Percentiles rank a stretch among this genome's conserved stretches.
These are phyloP conservation scores for Aplochiton taeniatus DNA, from an alignment of 2,797 vertebrate genomes.

Conservation along the genomic window DNA sequence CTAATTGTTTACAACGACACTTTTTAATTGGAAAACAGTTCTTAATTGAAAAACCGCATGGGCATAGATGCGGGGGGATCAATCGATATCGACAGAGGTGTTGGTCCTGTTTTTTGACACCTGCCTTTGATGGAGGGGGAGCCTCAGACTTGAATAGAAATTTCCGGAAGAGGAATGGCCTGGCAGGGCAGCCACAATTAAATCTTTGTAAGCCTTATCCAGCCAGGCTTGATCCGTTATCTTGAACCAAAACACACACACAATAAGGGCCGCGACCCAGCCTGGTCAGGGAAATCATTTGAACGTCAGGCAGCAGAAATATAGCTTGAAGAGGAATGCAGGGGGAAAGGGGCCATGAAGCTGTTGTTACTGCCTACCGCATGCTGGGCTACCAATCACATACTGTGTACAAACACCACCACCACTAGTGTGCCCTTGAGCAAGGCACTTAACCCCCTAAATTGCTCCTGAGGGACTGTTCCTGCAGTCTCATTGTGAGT, in stretches of 20 bases:
- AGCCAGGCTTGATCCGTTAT: slow-evolving; percentile 50
- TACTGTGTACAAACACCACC: too few relatives aligned
- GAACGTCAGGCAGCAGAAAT: slow-evolving; percentile 56
- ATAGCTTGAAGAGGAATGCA: slow-evolving; percentile 32
- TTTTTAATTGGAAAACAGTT: slow-evolving; percentile 12
- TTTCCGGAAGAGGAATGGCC: slow-evolving; percentile 51
- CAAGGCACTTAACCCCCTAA: too few relatives aligned
- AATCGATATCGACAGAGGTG: neutral
- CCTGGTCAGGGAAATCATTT: slow-evolving; percentile 64
- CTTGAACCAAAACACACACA: slow-evolving; percentile 62
- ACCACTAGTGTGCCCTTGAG: too few relatives aligned
- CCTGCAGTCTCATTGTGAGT: too few relatives aligned
- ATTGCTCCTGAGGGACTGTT: too few relatives aligned
- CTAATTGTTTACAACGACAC: slow-evolving; percentile 5
- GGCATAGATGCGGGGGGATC: neutral
- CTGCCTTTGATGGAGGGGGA: neutral
- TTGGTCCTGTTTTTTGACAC: neutral
- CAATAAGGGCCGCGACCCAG: slow-evolving; percentile 50
- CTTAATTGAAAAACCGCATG: slow-evolving; percentile 4
- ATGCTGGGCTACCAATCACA: too few relatives aligned
- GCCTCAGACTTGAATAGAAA: slow-evolving; percentile 52
- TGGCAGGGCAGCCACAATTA: slow-evolving; percentile 24
- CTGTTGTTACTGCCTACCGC: too few relatives aligned
- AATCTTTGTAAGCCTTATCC: slow-evolving; percentile 48
- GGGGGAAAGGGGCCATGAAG: neutral